These are phyloP conservation scores for Pyralis farinalis DNA, from an alignment of 2,888 invertebrate genomes.

Conservation along the genomic window DNA sequence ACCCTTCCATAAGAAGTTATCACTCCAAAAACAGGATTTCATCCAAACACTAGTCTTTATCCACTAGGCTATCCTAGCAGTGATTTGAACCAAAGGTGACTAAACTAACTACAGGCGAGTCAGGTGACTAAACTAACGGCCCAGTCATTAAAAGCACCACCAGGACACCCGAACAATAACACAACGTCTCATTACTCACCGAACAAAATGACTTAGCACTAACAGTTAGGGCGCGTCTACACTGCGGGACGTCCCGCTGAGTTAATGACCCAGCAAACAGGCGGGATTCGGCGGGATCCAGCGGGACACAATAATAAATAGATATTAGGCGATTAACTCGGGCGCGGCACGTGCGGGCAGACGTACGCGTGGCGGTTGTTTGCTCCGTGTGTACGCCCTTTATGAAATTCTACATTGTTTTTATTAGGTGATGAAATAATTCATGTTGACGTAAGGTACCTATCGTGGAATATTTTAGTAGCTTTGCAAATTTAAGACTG, in stretches of 20 bases:
- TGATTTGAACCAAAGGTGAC: no score
- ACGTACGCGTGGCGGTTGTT: slow-evolving; percentile 27
- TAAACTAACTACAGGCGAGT: no score
- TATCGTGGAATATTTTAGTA: slow-evolving; percentile 4
- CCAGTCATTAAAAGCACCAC: no score
- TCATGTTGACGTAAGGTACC: slow-evolving; percentile 2
- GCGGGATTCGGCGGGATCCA: slow-evolving; percentile 14
- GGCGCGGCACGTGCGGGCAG: slow-evolving; percentile 26
- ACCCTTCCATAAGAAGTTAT: no score
- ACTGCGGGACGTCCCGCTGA: slow-evolving; percentile 36
- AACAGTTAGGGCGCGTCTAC: slow-evolving; percentile 40
- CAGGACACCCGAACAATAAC: no score
- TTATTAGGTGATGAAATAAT: slow-evolving; percentile 10
- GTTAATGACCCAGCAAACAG: slow-evolving; percentile 59
- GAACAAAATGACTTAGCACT: slow-evolving; percentile 14
- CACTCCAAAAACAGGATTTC: no score
- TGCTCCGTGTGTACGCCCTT: slow-evolving; percentile 28
- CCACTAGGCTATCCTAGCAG: no score
- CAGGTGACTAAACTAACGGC: no score
- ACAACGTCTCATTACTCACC: slow-evolving; percentile 2
- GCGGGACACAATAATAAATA: slow-evolving; percentile 46
- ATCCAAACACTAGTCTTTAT: no score
- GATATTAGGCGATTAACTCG: slow-evolving; percentile 58
- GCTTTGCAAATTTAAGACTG: no score
- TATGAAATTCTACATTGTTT: slow-evolving; percentile 23